Evolutionary conservation across 2,888 invertebrate species (phyloP).

Genomic region (Xestoiulus laeticollis): DNA sequence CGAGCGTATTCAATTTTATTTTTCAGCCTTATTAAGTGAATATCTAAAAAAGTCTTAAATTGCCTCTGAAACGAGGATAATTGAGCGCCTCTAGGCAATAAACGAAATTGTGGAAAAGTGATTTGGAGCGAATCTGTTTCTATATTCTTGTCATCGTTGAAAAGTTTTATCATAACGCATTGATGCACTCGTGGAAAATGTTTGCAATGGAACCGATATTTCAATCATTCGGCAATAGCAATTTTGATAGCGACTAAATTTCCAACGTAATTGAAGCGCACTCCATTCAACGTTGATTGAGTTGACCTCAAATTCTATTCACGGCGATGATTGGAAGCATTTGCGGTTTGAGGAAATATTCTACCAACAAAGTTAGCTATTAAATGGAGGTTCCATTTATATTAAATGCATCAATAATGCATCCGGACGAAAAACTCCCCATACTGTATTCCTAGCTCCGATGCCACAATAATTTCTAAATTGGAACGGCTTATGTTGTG

Average conservation of each 20-base stretch:
- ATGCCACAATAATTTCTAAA: neutral
- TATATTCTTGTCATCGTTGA: neutral
- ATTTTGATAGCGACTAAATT: conserved; percentile 11
- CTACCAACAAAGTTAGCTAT: neutral
- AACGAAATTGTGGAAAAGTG: neutral
- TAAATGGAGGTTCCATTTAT: neutral
- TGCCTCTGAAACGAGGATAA: neutral
- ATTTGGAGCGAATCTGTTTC: neutral
- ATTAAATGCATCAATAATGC: neutral
- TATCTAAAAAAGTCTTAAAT: neutral
- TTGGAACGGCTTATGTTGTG: neutral
- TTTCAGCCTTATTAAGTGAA: neutral
- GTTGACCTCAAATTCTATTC: neutral
- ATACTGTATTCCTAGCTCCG: neutral
- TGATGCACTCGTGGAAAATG: neutral
- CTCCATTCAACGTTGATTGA: neutral
- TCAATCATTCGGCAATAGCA: neutral
- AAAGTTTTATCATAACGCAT: neutral
- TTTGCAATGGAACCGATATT: neutral
- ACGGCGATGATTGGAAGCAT: conserved; percentile 11
- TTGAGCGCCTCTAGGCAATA: neutral
- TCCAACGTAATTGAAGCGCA: neutral
- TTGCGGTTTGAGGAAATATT: neutral
- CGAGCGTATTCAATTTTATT: neutral
- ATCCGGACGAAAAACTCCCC: neutral